phyloP scores from a whole-genome alignment of 2,888 invertebrate species.

The Ochropleura leucogaster region DNA sequence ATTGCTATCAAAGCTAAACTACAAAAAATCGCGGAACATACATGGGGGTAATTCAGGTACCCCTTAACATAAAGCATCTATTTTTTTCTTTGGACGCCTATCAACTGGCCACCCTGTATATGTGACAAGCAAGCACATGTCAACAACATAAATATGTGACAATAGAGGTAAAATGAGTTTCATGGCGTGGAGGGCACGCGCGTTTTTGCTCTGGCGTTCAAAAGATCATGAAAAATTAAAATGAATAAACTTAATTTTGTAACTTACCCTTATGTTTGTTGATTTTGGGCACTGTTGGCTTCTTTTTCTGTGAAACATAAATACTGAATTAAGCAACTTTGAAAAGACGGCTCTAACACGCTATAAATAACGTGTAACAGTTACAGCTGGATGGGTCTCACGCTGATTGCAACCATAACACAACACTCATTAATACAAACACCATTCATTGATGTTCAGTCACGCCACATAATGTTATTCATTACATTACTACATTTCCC shows the following conservation, averaged over 20 bases:
- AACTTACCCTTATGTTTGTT: conserved; percentile 75
- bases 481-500: conserved; percentile 9
- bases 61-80: too few species aligned
- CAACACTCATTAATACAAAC: conserved; percentile 32
- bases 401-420: conserved; percentile 17
- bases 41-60: too few species aligned
- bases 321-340: conserved; percentile 14
- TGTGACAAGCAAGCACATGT: too few species aligned
- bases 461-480: conserved; percentile 20
- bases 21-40: too few species aligned
- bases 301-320: conserved; percentile 73
- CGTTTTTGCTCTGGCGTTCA: too few species aligned
- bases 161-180: too few species aligned
- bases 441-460: conserved; percentile 33
- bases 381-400: conserved; percentile 7
- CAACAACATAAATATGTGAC: too few species aligned
- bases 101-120: too few species aligned
- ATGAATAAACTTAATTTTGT: not conserved
- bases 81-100: too few species aligned
- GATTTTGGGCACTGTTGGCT: conserved; percentile 53
- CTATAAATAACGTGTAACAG: not conserved
- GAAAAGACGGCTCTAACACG: not conserved
- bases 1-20: too few species aligned
- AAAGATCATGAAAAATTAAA: too few species aligned
- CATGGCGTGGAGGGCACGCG: too few species aligned